phyloP scores from a whole-genome alignment of 1,140 invertebrate genomes.

The Belonocnema kinseyi region DNA sequence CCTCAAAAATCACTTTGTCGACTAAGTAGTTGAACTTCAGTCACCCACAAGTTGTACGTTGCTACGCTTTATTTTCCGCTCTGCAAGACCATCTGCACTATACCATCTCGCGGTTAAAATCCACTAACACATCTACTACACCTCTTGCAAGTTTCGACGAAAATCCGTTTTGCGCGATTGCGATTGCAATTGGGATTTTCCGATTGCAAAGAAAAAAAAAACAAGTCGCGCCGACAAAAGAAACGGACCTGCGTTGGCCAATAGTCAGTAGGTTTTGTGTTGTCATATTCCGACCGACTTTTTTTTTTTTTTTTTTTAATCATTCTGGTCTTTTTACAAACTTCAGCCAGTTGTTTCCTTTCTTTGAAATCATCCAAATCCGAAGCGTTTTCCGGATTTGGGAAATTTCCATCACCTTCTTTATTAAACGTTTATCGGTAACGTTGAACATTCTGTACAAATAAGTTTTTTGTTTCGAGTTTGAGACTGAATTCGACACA shows the following conservation, averaged over 20 bases:
- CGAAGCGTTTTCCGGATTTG: neutral
- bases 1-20: slow-evolving; percentile 91
- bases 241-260: slow-evolving; percentile 44
- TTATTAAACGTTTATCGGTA: too few relatives aligned
- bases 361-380: neutral
- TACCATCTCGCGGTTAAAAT: slow-evolving; percentile 49
- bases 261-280: slow-evolving; percentile 59
- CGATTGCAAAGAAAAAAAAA: neutral
- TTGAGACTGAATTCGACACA: neutral
- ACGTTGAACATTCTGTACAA: neutral
- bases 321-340: slow-evolving; percentile 4
- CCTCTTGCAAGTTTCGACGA: slow-evolving; percentile 37
- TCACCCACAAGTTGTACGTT: slow-evolving; percentile 63
- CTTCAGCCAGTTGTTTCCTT: neutral
- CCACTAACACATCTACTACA: slow-evolving; percentile 51
- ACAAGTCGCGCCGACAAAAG: neutral
- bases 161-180: slow-evolving; percentile 45
- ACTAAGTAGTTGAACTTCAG: slow-evolving; percentile 74
- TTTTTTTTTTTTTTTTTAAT: too few relatives aligned
- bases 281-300: slow-evolving; percentile 31
- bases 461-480: slow-evolving; percentile 15
- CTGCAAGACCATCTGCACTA: slow-evolving; percentile 44
- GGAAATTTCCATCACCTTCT: neutral
- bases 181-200: neutral
- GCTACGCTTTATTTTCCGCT: slow-evolving; percentile 61